These are phyloP conservation scores for Bubalus kerabau DNA, from an alignment of 2,113 vertebrate genomes.

Conservation along the genomic window DNA sequence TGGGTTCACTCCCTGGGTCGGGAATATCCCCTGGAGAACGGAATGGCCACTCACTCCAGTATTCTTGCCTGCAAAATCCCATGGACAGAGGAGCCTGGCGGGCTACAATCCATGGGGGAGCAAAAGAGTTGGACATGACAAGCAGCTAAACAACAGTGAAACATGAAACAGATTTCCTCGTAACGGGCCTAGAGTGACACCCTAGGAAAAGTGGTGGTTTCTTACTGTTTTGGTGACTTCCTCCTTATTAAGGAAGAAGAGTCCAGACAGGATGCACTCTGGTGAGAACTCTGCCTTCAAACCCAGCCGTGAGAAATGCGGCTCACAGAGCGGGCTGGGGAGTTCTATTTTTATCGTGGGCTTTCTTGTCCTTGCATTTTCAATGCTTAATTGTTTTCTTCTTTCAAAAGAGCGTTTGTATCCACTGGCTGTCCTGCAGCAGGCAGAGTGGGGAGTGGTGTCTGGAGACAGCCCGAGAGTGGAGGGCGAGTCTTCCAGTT, in stretches of 20 bases:
- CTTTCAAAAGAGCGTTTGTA: slow-evolving; percentile 27
- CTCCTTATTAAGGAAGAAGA: not conserved
- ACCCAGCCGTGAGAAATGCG: not conserved
- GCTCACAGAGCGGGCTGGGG: not conserved
- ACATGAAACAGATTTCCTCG: not conserved
- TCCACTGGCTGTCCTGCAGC: not conserved
- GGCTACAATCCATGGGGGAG: not conserved
- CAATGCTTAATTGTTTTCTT: slow-evolving; percentile 39
- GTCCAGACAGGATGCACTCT: not conserved
- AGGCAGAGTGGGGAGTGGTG: not conserved
- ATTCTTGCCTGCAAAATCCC: not conserved
- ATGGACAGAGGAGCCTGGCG: not conserved
- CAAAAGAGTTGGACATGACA: not conserved
- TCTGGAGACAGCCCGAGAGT: not conserved
- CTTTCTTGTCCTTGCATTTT: slow-evolving; percentile 36
- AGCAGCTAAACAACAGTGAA: not conserved
- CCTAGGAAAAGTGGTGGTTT: not conserved
- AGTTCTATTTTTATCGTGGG: not conserved
- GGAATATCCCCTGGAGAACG: not conserved
- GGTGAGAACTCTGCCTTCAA: not conserved
- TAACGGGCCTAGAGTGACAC: not conserved
- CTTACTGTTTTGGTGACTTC: not conserved
- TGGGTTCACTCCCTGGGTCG: fast-evolving
- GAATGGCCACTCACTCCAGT: not conserved
- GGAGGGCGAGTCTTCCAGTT: not conserved